These are phyloP conservation scores for Hydra vulgaris DNA, from an alignment of 30 jellyfish, hydroid and myxozoan species.

Conservation along the genomic window DNA sequence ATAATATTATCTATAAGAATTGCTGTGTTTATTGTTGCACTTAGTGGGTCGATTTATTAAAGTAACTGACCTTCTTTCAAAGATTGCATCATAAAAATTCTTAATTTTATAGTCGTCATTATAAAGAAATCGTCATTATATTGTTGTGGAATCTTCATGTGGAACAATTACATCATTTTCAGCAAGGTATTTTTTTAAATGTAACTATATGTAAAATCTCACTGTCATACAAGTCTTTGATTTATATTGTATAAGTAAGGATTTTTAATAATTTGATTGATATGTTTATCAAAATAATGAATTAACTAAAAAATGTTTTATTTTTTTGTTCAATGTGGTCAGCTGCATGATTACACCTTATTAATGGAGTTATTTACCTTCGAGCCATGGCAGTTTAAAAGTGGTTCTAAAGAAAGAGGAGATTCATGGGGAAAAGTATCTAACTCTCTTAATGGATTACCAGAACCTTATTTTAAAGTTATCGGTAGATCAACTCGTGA, in stretches of 20 bases:
- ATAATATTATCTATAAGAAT: too few relatives aligned
- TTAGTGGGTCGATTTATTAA: too few relatives aligned
- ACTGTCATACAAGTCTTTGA: not conserved
- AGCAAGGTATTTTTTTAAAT: not conserved
- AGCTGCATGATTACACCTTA: not conserved
- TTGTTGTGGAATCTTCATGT: too few relatives aligned
- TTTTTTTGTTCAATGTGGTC: not conserved
- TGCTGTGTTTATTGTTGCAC: too few relatives aligned
- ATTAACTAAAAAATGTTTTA: not conserved
- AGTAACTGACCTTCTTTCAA: too few relatives aligned
- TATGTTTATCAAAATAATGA: not conserved
- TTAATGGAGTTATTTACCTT: not conserved
- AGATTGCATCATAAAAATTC: too few relatives aligned
- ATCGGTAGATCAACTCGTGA: slow-evolving; percentile 27
- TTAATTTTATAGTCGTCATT: too few relatives aligned
- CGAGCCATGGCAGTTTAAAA: slow-evolving; percentile 8
- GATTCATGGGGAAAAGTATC: slow-evolving; percentile 14
- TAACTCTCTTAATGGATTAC: slow-evolving; percentile 19
- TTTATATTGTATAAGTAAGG: not conserved
- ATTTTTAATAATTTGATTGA: not conserved
- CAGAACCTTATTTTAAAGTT: slow-evolving; percentile 18
- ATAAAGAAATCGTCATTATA: too few relatives aligned
- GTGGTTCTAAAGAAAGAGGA: slow-evolving; percentile 18
- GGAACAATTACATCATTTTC: not conserved
- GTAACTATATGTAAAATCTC: not conserved